Evolutionary conservation across 2,113 vertebrate species (phyloP), one percentile per base, ranked within the genome.

Genomic region (Crocuta crocuta): DNA sequence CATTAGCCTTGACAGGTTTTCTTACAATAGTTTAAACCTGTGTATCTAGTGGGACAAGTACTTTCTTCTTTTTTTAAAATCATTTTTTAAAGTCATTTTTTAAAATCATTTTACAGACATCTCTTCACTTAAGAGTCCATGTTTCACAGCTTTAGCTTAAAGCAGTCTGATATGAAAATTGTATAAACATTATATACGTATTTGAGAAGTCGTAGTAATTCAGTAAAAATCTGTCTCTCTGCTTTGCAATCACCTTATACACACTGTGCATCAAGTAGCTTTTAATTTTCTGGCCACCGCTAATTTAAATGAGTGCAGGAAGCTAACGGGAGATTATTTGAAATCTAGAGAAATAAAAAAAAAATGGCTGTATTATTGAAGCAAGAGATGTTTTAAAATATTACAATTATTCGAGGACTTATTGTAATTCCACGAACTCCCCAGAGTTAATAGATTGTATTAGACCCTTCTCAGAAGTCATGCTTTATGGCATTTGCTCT

Each of bases 401-500:
- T 73, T 55, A 91, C 92, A 95, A 96, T 94, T 89, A 96, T 84
- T 33, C n/a, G 53, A 93, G 43, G 24, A 95, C 92, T 94, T 96
- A 97, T 15, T 97, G n/a, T 78, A 97, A 97, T 90, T 97, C 85
- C 45, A 94, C 8, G 11, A 78, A 94, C 53, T 96, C 35, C 48
- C 10, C 82, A 95, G 97, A 97, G 93, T 98, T 97, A 98, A 96
- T 96, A 97, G 94, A 95, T 97, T 83, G 23, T 79, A 93, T 98
- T 98, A 98, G 97, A 98, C 50, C 26, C 33, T 96, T 89, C 92
- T 97, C 94, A 86, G 84, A 97, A 98, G 97, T 98, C 94, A 97
- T 35, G 66, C 82, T 95, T 96, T 92, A 53, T 92, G 91, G 86
- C 93, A 91, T 97, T 98, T 98, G 79, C 58, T 97, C 95, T 97